Conservation (phyloP, 2,888 invertebrate genomes). For the Chironomus riparius region DNA sequence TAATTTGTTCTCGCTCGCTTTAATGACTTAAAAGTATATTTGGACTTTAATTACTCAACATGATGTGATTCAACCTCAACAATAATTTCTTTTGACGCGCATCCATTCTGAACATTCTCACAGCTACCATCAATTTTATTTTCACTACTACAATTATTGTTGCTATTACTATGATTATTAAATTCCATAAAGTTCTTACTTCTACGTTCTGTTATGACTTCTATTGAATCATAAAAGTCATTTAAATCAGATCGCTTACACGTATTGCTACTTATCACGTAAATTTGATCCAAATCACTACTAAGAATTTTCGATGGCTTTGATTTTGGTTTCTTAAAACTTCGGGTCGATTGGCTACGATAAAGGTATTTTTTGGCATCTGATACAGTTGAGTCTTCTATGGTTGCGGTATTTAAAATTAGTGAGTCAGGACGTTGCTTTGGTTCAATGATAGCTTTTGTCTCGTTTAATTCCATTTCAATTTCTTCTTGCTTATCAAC, state of each 20-base stretch:
- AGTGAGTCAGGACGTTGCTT: slow-evolving; percentile 25
- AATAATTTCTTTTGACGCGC: background rate
- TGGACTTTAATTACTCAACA: background rate
- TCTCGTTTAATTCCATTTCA: background rate
- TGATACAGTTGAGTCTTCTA: background rate
- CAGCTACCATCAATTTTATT: background rate
- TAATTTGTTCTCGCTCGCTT: background rate
- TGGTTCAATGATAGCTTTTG: background rate
- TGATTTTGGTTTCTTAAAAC: slow-evolving; percentile 39
- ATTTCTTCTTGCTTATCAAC: no score
- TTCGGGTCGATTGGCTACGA: slow-evolving; percentile 41
- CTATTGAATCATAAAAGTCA: slow-evolving; percentile 39
- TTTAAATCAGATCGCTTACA: slow-evolving; percentile 29
- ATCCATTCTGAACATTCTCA: background rate
- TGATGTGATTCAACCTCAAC: background rate
- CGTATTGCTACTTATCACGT: slow-evolving; percentile 30
- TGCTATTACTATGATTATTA: background rate
- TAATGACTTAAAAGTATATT: background rate
- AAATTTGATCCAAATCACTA: slow-evolving; percentile 37
- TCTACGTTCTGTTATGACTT: slow-evolving; percentile 41
- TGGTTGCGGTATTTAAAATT: slow-evolving; percentile 11
- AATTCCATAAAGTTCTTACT: slow-evolving; percentile 34
- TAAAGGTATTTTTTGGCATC: slow-evolving; percentile 32
- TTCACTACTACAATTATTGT: background rate
- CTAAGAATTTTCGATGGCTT: slow-evolving; percentile 31